Base-by-base conservation (phyloP, 1,140 invertebrate species). In the Chironomus striatipennis region DNA sequence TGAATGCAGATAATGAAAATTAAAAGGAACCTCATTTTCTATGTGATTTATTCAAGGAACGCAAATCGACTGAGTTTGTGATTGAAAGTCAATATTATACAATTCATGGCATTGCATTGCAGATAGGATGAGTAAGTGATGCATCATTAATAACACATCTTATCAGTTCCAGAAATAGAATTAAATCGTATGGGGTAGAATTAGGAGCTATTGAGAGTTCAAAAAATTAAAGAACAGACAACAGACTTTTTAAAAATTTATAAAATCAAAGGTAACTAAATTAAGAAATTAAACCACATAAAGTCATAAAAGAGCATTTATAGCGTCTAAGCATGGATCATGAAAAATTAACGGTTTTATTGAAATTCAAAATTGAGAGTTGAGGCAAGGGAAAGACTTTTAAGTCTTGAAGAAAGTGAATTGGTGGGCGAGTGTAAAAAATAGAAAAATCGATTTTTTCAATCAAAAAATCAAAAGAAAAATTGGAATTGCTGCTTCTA, bases 391-490 rank as follows among this genome's bases (percentile, higher is more conserved):
- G 47, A 15, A 12, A 15, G 12, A 34, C 5, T 34, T 34, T 34
- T 34, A 34, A 5, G 24, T 34, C 24, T 34, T 34, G 24, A 34
- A 34, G 24, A 57, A 12, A 12, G 12, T 57, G 47, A 57, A 57
- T n/a, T n/a, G 47, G 12, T 57, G 47, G 47, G 47, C 47, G 24
- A 34, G 24, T 34, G 24, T 34, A 15, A 57, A 15, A 57, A 15
- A 57, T 57, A 12, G 47, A 57, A 57, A 57, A n/a, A 57, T 57
- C 47, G 47, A 57, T 57, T 57, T 57, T 57, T 57, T 57, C 47
- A 34, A n/a, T 57, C 47, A 57, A n/a, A 15, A 57, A 57, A n/a
- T 57, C 15, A n/a, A n/a, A n/a, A 10, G 12, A 57, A 57, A 57
- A 57, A 57, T 12, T 57, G 4, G 12, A 57, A 57, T 57, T n/a